Evolutionary conservation across 2,888 invertebrate genomes (phyloP), one percentile per base, ranked within the genome.

Genomic region (Calameuta idolon): DNA sequence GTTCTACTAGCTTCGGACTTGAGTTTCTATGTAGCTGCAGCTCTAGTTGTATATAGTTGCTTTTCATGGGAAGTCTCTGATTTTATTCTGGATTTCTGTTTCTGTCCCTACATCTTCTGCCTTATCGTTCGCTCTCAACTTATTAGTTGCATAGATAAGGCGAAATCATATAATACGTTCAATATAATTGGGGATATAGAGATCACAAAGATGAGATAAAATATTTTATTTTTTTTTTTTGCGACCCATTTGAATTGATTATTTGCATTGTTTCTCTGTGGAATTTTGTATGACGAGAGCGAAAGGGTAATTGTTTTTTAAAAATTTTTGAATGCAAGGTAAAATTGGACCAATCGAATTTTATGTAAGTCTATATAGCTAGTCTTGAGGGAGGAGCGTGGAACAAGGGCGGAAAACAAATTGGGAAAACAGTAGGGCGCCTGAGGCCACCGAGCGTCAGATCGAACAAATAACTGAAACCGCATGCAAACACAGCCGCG

Each of bases 361-460:
- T 76, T 40, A 76, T 76, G 75, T 76, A 71, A 34, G 78, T 77
- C 71, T 73, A 69, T 75, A 4, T 69, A 55, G 23, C 55, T 30
- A 74, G 71, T 76, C 75, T 69, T 77, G 71, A 35, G 34, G 34
- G 69, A 71, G 68, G 40, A 69, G 15, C 15, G n/a, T 74, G 31
- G 68, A 74, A 76, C 69, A 78, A 75, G 77, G 78, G 76, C 76
- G 80, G 79, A 77, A 81, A 83, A 82, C 78, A 81, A 81, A 82
- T 82, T 79, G 83, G 76, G 82, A 83, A 80, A 82, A 82, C 79
- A 79, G 78, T 76, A 77, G 76, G 79, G 79, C 79, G 81, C 81
- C 82, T 76, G 71, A 77, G 81, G 82, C 80, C 77, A 73, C 75
- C 79, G 78, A 76, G 75, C 69, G 79, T 75, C 69, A 76, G 76